Evolutionary conservation across 1,140 invertebrate species (phyloP), one percentile per base, ranked within the genome.

Genomic region (Orchesella cincta): DNA sequence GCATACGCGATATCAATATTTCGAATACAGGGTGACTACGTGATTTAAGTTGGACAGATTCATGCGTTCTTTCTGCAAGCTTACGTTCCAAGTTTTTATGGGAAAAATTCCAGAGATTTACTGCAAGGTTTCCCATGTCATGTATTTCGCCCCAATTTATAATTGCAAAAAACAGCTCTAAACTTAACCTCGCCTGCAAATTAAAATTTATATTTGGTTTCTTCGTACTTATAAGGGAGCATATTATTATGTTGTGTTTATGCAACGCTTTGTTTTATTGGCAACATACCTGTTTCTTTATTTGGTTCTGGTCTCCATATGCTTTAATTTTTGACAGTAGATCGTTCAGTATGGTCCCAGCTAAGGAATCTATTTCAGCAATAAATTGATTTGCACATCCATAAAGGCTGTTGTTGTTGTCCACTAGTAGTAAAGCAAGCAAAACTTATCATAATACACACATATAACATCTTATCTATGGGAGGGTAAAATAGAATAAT

Each of bases 381-480:
- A 96, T 86, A 85, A 95, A 98, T 85, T 95, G 93, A 33, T 90
- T 88, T 87, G 97, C 94, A 52, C 90, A 90, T 1, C 95, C 95
- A 85, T 98, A 98, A n/a, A 98, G 85, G 70, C 90, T 89, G 85
- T 98, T 95, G 85, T 98, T 98, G 1, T 95, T 95, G 84, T 97
- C 92, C 73, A 98, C 94, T 94, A 23, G 23, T 5, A 57, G 8
- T 57, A 86, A 80, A 87, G 88, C 83, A 77, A 77, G 33, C 28
- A 23, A 20, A 52, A 74, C n/a, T n/a, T n/a, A n/a, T n/a, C n/a
- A n/a, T n/a, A n/a, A n/a, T n/a, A 28, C n/a, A n/a, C n/a, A n/a
- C 29, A 14, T 29, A 46, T 34, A 73, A 14, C 8, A 20, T 18
- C 28, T 1, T 70, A 31, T 31, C 2, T 70, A 28, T 28, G 26